Base-by-base conservation (phyloP, 2,888 invertebrate species). In the Sphaerophoria taeniata region DNA sequence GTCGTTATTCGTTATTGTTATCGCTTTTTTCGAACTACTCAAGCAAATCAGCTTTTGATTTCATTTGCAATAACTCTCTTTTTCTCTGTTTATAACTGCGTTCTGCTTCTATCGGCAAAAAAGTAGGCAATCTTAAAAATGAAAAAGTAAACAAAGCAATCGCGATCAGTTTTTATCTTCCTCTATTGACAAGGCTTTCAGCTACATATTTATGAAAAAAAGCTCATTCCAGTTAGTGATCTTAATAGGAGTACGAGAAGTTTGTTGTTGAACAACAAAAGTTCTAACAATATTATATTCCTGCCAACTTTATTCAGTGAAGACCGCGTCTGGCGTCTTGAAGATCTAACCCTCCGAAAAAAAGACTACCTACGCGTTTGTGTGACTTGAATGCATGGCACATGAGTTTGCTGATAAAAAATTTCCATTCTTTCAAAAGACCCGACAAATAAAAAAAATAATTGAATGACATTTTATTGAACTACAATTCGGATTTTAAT, bases 141-240 rank as follows among this genome's bases (percentile, higher is more conserved):
- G 4, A n/a, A 6, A 39, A 45, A 39, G 56, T 78, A 83, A 74
- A 83, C 78, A 83, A 78, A 74, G 77, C 60, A 45, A 14, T 47
- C 34, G n/a, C 65, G 49, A 65, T 65, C 63, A 0, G 34, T 24
- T 65, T 49, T 56, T 56, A 43, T 58, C 16, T 3, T 24, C 2
- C 12, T 11, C 2, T 6, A n/a, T 51, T 2, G 24, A 24, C 24
- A 24, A 9, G 0, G 6, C 7, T 56, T 47, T 47, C 16, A 58
- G 61, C 16, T 55, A n/a, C n/a, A n/a, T n/a, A 33, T 43, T 36
- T 75, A 55, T 53, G 43, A 43, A 31, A 34, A n/a, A 67, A 53
- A 67, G 67, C 67, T 65, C 51, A 36, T 67, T 67, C 12, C 53
- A 39, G 39, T 67, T 67, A n/a, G 24, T 9, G 31, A 39, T 7